Evolutionary conservation across 2,888 invertebrate species (phyloP), one percentile per base, ranked within the genome.

Genomic region (Azorinus chamasolen): DNA sequence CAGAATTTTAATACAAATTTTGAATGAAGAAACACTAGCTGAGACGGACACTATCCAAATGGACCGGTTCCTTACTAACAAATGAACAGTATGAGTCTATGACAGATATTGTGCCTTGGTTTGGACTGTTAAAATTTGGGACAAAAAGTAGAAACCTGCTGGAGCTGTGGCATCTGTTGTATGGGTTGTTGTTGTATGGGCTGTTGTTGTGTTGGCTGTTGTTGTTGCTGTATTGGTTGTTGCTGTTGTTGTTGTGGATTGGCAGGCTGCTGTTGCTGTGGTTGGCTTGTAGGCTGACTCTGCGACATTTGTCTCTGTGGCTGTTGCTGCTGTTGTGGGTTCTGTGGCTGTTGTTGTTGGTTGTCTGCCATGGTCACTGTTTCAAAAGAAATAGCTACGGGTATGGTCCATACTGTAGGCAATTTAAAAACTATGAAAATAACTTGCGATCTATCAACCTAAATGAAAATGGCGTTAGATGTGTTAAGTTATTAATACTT

Each of bases 121-220:
- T n/a, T n/a, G n/a, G n/a, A n/a, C n/a, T n/a, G n/a, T n/a, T n/a
- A n/a, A n/a, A n/a, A n/a, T n/a, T n/a, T n/a, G n/a, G n/a, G n/a
- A n/a, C n/a, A n/a, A n/a, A n/a, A n/a, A n/a, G n/a, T n/a, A 25
- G 27, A 20, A 24, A 78, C 62, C 68, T 82, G 78, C 45, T 82
- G 82, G 22, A 79, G 51, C 53, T 79, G 72, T 39, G 75, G 69
- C 22, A 72, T 37, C 24, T 64, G 64, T 27, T 58, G 55, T 32
- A 55, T 70, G 32, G 74, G 79, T 22, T 62, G 57, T 48, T 69
- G 78, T 72, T 54, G 77, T 66, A 43, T 64, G 62, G 48, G 75
- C 68, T 74, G 79, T 45, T 66, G 85, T 62, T 62, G 76, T 20
- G 69, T 62, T 12, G 77, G 68, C n/a, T 83, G 85, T 41, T 80